Percentiles rank a stretch among this genome's conserved stretches.
These are phyloP conservation scores for Periophthalmodon schlosseri DNA, from an alignment of 2,113 vertebrate species.

Conservation along the genomic window DNA sequence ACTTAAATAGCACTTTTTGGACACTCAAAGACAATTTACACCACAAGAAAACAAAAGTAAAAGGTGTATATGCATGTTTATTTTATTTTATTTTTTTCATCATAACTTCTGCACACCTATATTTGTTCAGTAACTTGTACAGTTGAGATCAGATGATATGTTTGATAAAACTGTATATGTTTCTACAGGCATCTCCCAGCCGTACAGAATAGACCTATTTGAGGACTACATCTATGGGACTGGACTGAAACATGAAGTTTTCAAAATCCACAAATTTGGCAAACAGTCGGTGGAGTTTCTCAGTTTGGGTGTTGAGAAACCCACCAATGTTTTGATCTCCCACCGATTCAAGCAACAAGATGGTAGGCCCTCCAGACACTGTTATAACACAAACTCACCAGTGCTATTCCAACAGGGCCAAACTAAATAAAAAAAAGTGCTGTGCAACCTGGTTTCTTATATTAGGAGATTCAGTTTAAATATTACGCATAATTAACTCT, in stretches of 20 bases:
- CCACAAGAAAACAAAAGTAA: no score
- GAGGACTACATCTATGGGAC: slow-evolving; percentile 97
- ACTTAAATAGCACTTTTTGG: no score
- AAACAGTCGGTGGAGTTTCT: slow-evolving; percentile 84
- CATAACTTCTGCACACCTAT: no score
- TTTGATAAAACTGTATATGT: slow-evolving; percentile 16
- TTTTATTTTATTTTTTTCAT: no score
- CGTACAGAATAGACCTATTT: slow-evolving; percentile 94
- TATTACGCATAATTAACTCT: no score
- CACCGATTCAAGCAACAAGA: slow-evolving; percentile 94
- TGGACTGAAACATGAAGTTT: slow-evolving; percentile 89
- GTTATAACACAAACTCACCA: not conserved
- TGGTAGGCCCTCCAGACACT: slow-evolving; percentile 73
- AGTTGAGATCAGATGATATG: slow-evolving; percentile 18
- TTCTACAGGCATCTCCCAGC: slow-evolving; percentile 87
- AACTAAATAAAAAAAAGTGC: not conserved
- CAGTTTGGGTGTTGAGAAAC: slow-evolving; percentile 85
- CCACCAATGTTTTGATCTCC: slow-evolving; percentile 89
- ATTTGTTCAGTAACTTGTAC: not conserved
- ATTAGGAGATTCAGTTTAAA: not conserved
- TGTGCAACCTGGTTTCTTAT: not conserved
- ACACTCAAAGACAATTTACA: no score
- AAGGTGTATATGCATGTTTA: no score
- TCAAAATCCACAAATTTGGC: slow-evolving; percentile 93
- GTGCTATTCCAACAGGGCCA: not conserved